phyloP scores from a whole-genome alignment of 2,888 invertebrate genomes.

The Lasioglossum oenotherae region DNA sequence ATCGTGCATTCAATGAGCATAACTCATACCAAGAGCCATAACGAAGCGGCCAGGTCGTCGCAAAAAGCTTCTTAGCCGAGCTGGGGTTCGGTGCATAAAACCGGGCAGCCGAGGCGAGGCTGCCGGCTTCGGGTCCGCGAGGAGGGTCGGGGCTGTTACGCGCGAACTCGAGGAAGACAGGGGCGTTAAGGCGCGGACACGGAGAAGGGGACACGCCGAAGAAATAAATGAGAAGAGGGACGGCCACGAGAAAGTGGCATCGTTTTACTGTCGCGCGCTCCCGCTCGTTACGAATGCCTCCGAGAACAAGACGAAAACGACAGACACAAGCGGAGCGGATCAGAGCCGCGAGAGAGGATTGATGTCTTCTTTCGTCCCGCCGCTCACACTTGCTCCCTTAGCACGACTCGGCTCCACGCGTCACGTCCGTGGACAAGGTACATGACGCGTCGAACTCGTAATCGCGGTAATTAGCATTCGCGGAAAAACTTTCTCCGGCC shows the following conservation, averaged over 20 bases:
- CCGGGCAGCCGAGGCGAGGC: slow-evolving; percentile 21
- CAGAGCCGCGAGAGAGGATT: slow-evolving; percentile 42
- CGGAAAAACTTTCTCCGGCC: slow-evolving; percentile 9
- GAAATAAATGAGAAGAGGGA: slow-evolving; percentile 75
- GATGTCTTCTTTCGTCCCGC: slow-evolving; percentile 64
- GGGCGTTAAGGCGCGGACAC: slow-evolving; percentile 68
- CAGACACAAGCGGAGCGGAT: not conserved
- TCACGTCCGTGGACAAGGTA: slow-evolving; percentile 11
- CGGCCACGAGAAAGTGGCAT: slow-evolving; percentile 45
- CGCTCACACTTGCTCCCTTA: not conserved
- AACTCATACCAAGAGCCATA: slow-evolving; percentile 76
- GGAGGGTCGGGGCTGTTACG: slow-evolving; percentile 39
- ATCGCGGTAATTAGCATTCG: slow-evolving; percentile 29
- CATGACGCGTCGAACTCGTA: not conserved
- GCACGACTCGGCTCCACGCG: slow-evolving; percentile 8
- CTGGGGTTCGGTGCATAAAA: slow-evolving; percentile 63
- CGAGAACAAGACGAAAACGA: slow-evolving; percentile 54
- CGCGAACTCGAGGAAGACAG: slow-evolving; percentile 56
- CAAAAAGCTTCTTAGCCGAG: slow-evolving; percentile 74
- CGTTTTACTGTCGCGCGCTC: slow-evolving; percentile 60
- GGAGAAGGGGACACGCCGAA: slow-evolving; percentile 65
- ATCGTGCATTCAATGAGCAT: slow-evolving; percentile 81
- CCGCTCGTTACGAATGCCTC: slow-evolving; percentile 62
- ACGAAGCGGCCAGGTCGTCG: slow-evolving; percentile 62
- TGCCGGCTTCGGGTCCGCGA: not conserved